Evolutionary conservation across 2,888 invertebrate genomes (phyloP).

Genomic region (Drosophila subsilvestris): DNA sequence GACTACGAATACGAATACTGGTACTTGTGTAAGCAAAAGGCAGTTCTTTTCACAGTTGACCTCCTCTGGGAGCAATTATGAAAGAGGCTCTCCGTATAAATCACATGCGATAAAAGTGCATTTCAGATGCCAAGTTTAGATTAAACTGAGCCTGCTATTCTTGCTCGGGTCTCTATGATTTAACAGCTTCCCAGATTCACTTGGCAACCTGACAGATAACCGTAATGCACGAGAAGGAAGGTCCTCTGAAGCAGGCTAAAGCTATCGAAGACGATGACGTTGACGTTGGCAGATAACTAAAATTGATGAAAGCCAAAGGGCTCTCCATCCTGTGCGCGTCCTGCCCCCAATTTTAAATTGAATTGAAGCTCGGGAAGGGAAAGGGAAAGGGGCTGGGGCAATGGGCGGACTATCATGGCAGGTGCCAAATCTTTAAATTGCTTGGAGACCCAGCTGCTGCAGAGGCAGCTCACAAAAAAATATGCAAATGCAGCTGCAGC

Average conservation of each 20-base stretch:
- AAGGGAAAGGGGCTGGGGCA: background rate
- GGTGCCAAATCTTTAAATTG: constrained; percentile 73
- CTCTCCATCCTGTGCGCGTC: background rate
- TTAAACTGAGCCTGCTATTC: constrained; percentile 11
- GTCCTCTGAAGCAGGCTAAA: constrained; percentile 10
- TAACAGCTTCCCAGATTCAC: constrained; percentile 53
- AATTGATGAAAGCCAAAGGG: constrained; percentile 55
- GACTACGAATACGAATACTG: background rate
- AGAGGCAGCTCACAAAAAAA: constrained; percentile 37
- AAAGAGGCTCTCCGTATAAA: constrained; percentile 41
- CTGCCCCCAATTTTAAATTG: constrained; percentile 55
- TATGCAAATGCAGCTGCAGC: constrained; percentile 63
- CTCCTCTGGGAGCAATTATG: constrained; percentile 62
- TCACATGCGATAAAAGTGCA: constrained; percentile 52
- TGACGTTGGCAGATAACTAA: constrained; percentile 54
- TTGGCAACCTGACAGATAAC: constrained; percentile 12
- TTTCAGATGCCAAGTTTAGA: constrained; percentile 29
- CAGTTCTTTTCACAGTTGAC: constrained; percentile 56
- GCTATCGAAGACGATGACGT: constrained; percentile 22
- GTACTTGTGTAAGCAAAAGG: background rate
- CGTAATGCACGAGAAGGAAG: background rate
- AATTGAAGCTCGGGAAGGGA: constrained; percentile 47
- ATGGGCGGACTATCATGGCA: constrained; percentile 44
- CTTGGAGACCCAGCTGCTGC: constrained; percentile 52
- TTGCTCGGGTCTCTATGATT: constrained; percentile 19